phyloP scores from a whole-genome alignment of 2,113 vertebrate genomes.

The Parus major region DNA sequence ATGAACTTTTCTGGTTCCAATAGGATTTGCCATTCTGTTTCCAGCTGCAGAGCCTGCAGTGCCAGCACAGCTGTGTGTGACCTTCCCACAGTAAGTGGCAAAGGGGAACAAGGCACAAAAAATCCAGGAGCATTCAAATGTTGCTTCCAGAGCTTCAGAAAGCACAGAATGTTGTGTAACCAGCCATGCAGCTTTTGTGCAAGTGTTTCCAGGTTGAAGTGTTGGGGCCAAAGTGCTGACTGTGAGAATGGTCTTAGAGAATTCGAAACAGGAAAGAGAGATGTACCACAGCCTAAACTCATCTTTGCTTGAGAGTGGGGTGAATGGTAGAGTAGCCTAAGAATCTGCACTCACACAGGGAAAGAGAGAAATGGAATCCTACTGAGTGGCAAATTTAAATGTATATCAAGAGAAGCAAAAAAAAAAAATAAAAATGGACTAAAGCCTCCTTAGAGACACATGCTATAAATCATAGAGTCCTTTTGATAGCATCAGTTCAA shows the following conservation, averaged over 20 bases:
- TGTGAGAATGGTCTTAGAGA: neutral
- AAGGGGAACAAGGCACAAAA: neutral
- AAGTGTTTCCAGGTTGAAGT: neutral
- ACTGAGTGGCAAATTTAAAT: neutral
- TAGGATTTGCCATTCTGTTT: neutral
- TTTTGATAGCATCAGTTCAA: conserved; percentile 45
- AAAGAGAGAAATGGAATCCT: neutral
- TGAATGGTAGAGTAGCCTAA: neutral
- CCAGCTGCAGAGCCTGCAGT: neutral
- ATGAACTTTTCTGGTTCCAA: neutral
- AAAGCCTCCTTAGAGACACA: neutral
- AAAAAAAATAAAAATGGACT: neutral
- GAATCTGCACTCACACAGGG: neutral
- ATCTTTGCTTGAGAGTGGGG: neutral
- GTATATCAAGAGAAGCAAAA: neutral
- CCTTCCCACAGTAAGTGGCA: neutral
- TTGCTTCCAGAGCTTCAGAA: neutral
- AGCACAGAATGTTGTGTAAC: neutral
- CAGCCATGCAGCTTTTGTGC: neutral
- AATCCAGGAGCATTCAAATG: neutral
- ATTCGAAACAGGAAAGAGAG: neutral
- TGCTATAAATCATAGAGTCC: conserved; percentile 18
- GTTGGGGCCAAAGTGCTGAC: neutral
- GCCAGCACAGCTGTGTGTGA: neutral
- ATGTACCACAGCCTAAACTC: neutral